Evolutionary conservation across 2,888 invertebrate genomes (phyloP).

Genomic region (Prosopocoilus inquinatus): DNA sequence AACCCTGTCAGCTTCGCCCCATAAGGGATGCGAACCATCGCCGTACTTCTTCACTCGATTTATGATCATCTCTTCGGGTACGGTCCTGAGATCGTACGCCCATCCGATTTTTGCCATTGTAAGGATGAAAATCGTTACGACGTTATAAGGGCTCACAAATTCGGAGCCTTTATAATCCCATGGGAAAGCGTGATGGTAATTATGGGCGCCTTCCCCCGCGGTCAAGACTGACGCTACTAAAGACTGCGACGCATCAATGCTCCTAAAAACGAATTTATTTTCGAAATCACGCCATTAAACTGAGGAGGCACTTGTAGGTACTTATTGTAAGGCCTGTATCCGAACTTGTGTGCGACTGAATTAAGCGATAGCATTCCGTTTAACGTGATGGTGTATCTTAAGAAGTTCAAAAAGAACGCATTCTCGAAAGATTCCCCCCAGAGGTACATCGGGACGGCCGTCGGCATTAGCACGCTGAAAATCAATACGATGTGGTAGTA

Average conservation of each 20-base stretch:
- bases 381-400: slow-evolving; percentile 54
- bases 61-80: slow-evolving; percentile 64
- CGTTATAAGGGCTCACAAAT: background rate
- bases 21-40: slow-evolving; percentile 55
- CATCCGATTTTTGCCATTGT: background rate
- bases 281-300: background rate
- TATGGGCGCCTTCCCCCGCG: background rate
- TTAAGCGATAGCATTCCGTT: slow-evolving; percentile 62
- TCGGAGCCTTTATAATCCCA: background rate
- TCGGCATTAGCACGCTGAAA: slow-evolving; percentile 56
- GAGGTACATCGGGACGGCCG: slow-evolving; percentile 52
- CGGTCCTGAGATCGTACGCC: slow-evolving; percentile 60
- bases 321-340: slow-evolving; percentile 45
- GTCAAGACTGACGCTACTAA: background rate
- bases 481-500: slow-evolving; percentile 49
- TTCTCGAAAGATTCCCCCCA: slow-evolving; percentile 57
- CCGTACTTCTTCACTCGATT: slow-evolving; percentile 71
- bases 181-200: background rate
- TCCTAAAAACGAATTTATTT: background rate
- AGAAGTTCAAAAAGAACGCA: slow-evolving; percentile 51
- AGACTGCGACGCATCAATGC: background rate
- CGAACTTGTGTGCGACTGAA: slow-evolving; percentile 56
- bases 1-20: slow-evolving; percentile 46
- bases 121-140: background rate
- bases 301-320: slow-evolving; percentile 30